These are phyloP conservation scores for Drosophila gaucha DNA, from an alignment of 2,888 invertebrate species.

Conservation along the genomic window DNA sequence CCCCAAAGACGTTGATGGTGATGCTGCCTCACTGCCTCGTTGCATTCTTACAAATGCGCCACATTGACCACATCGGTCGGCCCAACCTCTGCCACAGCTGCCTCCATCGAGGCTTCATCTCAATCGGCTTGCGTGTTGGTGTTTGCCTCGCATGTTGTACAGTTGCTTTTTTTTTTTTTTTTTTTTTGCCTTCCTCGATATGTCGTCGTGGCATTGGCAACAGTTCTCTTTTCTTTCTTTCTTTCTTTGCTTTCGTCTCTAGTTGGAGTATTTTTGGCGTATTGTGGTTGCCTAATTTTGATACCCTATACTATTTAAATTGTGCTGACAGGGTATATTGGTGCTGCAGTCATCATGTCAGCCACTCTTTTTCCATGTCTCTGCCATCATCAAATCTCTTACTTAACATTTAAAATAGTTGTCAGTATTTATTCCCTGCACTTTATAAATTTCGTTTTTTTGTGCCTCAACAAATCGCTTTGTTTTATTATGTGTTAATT, in stretches of 20 bases:
- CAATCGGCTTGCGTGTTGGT: constrained; percentile 51
- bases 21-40: constrained; percentile 12
- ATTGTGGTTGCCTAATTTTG: constrained; percentile 41
- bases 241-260: constrained; percentile 5
- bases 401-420: not conserved
- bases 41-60: constrained; percentile 58
- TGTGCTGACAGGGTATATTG: not conserved
- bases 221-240: constrained; percentile 19
- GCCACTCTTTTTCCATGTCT: fast-evolving
- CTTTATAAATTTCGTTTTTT: not conserved
- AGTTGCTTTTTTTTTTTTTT: too few species aligned
- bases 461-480: not conserved
- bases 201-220: constrained; percentile 20
- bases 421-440: not conserved
- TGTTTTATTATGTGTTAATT: not conserved
- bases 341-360: not conserved
- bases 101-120: constrained; percentile 22
- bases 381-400: not conserved
- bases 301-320: constrained; percentile 19
- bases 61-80: constrained; percentile 63
- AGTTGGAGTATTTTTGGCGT: constrained; percentile 43
- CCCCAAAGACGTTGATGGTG: constrained; percentile 42
- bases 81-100: constrained; percentile 15
- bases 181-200: constrained; percentile 46
- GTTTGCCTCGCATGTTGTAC: constrained; percentile 60